These are phyloP conservation scores for Cristatella mucedo DNA, from an alignment of 2,888 invertebrate genomes.

Conservation along the genomic window DNA sequence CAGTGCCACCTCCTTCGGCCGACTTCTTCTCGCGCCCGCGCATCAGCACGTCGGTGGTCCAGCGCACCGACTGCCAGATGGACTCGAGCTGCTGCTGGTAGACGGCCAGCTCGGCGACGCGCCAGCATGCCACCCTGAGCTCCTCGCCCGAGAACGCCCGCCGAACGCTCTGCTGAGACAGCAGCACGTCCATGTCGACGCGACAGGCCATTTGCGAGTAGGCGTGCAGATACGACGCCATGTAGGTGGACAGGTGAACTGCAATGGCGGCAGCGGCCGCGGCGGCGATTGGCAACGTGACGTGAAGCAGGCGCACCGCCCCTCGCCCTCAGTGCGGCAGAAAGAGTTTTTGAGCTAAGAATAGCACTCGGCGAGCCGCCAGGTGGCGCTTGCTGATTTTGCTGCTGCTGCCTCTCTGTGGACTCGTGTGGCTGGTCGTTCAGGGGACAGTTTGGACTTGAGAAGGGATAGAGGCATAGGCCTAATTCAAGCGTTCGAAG, in stretches of 20 bases:
- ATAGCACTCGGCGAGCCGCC: too few relatives aligned
- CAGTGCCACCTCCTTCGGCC: conserved; percentile 14
- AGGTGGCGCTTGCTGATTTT: too few relatives aligned
- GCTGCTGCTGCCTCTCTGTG: too few relatives aligned
- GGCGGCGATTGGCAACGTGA: too few relatives aligned
- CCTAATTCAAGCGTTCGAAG: too few relatives aligned
- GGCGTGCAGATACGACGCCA: conserved; percentile 68
- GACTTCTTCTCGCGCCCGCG: conserved; percentile 65
- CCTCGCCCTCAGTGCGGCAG: too few relatives aligned
- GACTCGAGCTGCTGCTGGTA: conserved; percentile 68
- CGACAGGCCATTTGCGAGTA: conserved; percentile 84
- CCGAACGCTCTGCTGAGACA: conserved; percentile 84
- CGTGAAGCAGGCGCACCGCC: too few relatives aligned
- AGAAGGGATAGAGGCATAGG: too few relatives aligned
- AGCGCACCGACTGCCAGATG: conserved; percentile 82
- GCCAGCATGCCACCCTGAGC: conserved; percentile 66
- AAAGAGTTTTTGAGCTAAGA: too few relatives aligned
- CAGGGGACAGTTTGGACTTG: too few relatives aligned
- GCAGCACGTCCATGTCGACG: conserved; percentile 72
- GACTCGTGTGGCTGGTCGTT: too few relatives aligned
- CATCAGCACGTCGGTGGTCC: conserved; percentile 87
- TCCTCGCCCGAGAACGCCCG: conserved; percentile 80
- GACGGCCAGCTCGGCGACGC: conserved; percentile 62
- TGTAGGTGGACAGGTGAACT: conserved; percentile 88
- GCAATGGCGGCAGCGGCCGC: too few relatives aligned